Conservation (phyloP, 2,113 vertebrate species). For the Rhipidura dahli region DNA sequence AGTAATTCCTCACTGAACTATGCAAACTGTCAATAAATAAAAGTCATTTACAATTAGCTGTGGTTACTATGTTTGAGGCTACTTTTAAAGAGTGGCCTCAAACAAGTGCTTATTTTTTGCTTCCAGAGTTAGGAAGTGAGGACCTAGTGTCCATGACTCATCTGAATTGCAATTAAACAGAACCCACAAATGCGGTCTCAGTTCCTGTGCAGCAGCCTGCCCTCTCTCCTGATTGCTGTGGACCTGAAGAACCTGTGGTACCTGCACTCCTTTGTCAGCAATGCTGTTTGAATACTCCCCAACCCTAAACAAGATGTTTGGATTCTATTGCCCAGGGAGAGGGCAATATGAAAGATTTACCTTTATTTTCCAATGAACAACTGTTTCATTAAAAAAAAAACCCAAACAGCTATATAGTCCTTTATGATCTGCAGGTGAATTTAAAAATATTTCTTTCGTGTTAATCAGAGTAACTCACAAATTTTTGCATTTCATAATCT, state of each 20-base stretch:
- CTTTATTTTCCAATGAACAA: background rate
- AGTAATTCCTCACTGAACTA: slow-evolving; percentile 14
- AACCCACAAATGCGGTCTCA: background rate
- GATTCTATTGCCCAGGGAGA: background rate
- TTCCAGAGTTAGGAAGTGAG: background rate
- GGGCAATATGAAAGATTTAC: background rate
- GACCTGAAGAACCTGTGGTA: background rate
- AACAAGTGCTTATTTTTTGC: background rate
- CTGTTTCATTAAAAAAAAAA: background rate
- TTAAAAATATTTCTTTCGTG: background rate
- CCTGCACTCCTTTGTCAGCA: background rate
- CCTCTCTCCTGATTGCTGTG: background rate
- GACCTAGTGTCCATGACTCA: background rate
- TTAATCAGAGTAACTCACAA: background rate
- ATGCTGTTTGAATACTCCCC: background rate
- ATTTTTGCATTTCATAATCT: slow-evolving; percentile 5
- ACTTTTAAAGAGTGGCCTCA: background rate
- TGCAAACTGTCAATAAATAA: slow-evolving; percentile 32
- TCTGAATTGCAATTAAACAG: background rate
- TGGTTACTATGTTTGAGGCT: background rate
- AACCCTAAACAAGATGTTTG: background rate
- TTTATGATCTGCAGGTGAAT: background rate
- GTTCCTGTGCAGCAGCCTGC: background rate
- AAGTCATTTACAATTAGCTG: background rate
- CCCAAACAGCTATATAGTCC: background rate